Base-by-base conservation (phyloP, 2,113 vertebrate species). In the Melanerpes aurifrons region DNA sequence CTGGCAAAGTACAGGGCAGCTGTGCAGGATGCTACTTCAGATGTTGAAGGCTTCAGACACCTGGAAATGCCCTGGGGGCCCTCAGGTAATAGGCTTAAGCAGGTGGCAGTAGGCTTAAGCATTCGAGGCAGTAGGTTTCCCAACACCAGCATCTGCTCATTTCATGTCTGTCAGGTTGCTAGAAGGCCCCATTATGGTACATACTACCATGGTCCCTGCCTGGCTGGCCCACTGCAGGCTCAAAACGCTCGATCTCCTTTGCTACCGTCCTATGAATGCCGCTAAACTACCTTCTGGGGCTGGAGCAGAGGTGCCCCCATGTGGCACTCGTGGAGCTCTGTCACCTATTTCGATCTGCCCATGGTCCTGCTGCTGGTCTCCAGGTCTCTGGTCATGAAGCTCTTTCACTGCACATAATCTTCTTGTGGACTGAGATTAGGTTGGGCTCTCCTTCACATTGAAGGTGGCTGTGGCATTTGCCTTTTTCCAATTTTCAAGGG, bases 231-330 rank as follows among this genome's bases (percentile, higher is more conserved):
- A 25, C 15, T 16, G 35, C 35, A 19, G 11, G 4, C 7, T 11
- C 6, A 29, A 45, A 45, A 21, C 15, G 26, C 6, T 66, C 17
- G 8, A 12, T 10, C 4, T 70, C 35, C 4, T 32, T 45, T 3
- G 21, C 0, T 22, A 14, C 9, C 6, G 4, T 28, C 35, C 43
- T 28, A 72, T 54, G 32, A 9, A 21, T 7, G 48, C 15, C 4
- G 0, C 48, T 22, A 20, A 10, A 48, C 10, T 20, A 50, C 20
- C 15, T 73, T 18, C 64, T 5, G 59, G 74, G 15, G 40, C 79
- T 87, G 84, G 56, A 82, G 35, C 14, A 56, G 92, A 91, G 47
- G 16, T 67, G 87, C 93, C 94, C 92, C 90, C 94, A 87, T 56
- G 93, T 95, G 94, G 90, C 61, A 86, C 29, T 5, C 28, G 2